Evolutionary conservation across 2,113 vertebrate species (phyloP).

Genomic region (Bubo scandiacus): DNA sequence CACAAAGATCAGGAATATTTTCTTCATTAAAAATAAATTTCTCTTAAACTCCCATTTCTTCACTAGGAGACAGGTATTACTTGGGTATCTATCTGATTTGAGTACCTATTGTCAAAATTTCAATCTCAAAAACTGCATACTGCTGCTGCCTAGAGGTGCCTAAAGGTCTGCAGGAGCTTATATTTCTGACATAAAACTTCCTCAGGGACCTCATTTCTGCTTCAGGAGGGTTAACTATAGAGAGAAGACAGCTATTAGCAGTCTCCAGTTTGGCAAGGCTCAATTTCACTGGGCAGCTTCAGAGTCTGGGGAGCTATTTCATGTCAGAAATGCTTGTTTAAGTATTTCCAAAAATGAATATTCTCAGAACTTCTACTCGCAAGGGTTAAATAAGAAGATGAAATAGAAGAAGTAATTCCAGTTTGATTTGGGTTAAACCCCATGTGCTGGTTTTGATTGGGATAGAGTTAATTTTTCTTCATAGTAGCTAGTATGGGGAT

Average conservation of each 20-base stretch:
- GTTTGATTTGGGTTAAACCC: not conserved
- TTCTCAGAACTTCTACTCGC: not conserved
- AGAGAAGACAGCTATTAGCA: not conserved
- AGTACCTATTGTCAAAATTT: not conserved
- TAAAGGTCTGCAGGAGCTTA: not conserved
- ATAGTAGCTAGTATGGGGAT: no score
- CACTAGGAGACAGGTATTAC: not conserved
- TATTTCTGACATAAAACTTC: not conserved
- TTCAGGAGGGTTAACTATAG: not conserved
- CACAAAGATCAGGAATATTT: not conserved
- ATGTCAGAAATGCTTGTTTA: not conserved
- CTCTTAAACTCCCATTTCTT: not conserved
- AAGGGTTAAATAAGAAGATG: not conserved
- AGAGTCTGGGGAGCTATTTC: not conserved
- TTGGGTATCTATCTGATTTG: not conserved
- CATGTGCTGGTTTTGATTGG: no score
- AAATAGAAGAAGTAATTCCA: not conserved
- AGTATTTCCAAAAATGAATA: not conserved
- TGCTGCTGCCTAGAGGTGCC: not conserved
- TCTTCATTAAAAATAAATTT: not conserved
- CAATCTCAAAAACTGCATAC: not conserved
- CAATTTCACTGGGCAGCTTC: not conserved
- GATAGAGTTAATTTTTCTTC: no score
- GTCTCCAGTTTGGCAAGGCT: not conserved
- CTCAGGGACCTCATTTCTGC: not conserved